phyloP scores from a whole-genome alignment of 2,888 invertebrate species.

The Gastracanthus pulcherrimus region DNA sequence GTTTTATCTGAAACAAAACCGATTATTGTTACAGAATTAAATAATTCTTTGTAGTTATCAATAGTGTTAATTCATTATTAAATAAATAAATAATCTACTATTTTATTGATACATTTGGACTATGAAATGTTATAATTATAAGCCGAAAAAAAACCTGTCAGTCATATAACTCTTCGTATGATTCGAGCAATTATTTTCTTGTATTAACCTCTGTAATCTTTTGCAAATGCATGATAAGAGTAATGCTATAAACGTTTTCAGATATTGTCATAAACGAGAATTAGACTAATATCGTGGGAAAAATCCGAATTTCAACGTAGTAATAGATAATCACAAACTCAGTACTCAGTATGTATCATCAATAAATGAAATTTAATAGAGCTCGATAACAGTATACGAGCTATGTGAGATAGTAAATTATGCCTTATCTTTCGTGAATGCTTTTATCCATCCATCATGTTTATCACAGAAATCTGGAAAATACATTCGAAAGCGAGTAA shows the following conservation, averaged over 20 bases:
- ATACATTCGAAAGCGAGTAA: neutral
- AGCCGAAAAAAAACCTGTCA: no score
- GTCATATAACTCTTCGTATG: no score
- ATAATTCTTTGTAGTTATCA: no score
- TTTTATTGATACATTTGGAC: no score
- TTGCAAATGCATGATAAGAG: neutral
- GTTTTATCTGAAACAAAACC: no score
- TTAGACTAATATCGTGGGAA: neutral
- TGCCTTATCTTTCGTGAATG: conserved; percentile 33
- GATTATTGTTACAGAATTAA: no score
- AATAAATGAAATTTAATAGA: conserved; percentile 32
- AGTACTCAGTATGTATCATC: conserved; percentile 7
- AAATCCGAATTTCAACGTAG: neutral
- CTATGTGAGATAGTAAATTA: conserved; percentile 13
- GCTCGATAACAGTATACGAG: conserved; percentile 21
- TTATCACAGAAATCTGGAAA: neutral
- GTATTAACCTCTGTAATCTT: neutral
- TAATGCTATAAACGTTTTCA: neutral
- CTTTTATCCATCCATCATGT: conserved; percentile 4
- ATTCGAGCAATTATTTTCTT: neutral
- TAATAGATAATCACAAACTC: conserved; percentile 15
- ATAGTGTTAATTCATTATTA: no score
- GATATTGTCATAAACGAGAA: no score
- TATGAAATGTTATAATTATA: no score
- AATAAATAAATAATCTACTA: no score